phyloP scores from a whole-genome alignment of 2,888 invertebrate genomes.

The Amphipoea lucens region DNA sequence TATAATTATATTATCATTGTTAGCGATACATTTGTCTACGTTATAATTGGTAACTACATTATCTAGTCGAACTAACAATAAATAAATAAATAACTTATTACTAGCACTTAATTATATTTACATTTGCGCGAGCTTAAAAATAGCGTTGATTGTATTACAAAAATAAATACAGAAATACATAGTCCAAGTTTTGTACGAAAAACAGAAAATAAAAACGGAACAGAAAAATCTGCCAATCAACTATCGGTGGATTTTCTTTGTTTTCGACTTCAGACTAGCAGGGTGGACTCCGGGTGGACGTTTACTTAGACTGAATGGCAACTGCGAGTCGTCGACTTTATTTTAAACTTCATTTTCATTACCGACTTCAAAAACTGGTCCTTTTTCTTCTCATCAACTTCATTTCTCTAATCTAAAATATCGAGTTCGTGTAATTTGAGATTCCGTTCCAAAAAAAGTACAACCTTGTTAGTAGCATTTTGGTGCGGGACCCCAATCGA shows the following conservation, averaged over 20 bases:
- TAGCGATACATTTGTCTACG: constrained; percentile 59
- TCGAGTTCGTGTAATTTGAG: constrained; percentile 28
- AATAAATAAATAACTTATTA: constrained; percentile 65
- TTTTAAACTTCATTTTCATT: constrained; percentile 49
- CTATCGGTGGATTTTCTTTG: constrained; percentile 61
- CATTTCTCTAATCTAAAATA: neutral
- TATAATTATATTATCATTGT: constrained; percentile 60
- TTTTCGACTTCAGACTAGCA: constrained; percentile 60
- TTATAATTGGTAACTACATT: constrained; percentile 67
- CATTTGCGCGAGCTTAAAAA: constrained; percentile 67
- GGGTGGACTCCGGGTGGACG: constrained; percentile 50
- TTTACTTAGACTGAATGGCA: constrained; percentile 68
- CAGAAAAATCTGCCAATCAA: constrained; percentile 61
- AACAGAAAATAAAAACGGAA: constrained; percentile 47
- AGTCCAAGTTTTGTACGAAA: constrained; percentile 62
- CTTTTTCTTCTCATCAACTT: neutral
- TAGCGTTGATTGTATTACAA: constrained; percentile 49
- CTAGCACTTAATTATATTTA: constrained; percentile 64
- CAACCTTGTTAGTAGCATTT: constrained; percentile 47
- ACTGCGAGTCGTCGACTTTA: constrained; percentile 76
- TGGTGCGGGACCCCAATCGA: constrained; percentile 40
- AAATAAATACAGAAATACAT: constrained; percentile 44
- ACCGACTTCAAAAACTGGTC: constrained; percentile 55
- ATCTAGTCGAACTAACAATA: constrained; percentile 65
- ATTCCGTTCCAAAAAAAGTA: constrained; percentile 43